Evolutionary conservation across 2,888 invertebrate genomes (phyloP), one percentile per base, ranked within the genome.

Genomic region (Thelaira solivaga): DNA sequence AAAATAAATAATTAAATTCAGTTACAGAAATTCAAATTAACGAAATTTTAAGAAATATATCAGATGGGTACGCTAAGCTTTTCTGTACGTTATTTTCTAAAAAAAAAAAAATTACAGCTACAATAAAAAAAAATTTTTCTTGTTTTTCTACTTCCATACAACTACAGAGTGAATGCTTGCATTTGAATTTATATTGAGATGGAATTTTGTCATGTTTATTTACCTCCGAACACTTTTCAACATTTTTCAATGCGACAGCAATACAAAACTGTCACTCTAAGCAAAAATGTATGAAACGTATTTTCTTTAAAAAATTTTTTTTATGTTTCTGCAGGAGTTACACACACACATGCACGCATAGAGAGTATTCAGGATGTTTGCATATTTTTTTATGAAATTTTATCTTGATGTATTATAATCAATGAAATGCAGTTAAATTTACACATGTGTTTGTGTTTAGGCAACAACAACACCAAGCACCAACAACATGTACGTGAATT

Each of bases 181-280:
- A 29, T 31, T 41, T 36, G 26, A 43, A 62, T 65, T 64, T 59
- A 26, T 57, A 57, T n/a, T 73, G 73, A 55, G 51, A 57, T 59
- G 65, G 24, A 71, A 72, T 65, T 57, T 57, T 59, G 65, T 67
- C 61, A 51, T 72, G 51, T 67, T 67, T 76, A 69, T 77, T 77
- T 77, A 73, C 45, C 77, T 69, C 68, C 36, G 59, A 61, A 77
- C 77, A 73, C 68, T 73, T 77, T n/a, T 39, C 20, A 53, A 62
- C 45, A 57, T 43, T 64, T 77, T 68, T 62, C 59, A 73, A 68
- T 72, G 59, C n/a, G n/a, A n/a, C n/a, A n/a, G n/a, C 77, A 64
- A 57, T 18, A 73, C 43, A 64, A 26, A 36, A 26, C 62, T 39
- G 47, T 62, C 69, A 78, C 22, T 41, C 36, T 29, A 29, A 62